Conservation (phyloP, 2,888 invertebrate genomes). For the Drosophila prolongata region DNA sequence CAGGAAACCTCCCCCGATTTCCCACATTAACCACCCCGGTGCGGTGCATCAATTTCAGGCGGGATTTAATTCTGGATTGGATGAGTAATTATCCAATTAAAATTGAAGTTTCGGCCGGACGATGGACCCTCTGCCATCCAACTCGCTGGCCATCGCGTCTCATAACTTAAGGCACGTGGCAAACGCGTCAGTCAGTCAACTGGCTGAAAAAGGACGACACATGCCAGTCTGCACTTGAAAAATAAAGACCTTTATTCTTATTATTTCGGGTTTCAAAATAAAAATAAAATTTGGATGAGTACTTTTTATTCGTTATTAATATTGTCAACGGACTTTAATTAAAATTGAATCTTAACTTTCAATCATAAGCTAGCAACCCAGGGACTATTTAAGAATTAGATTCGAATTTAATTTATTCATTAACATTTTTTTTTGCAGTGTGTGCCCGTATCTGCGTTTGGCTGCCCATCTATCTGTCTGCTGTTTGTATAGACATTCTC, state of each 20-base stretch:
- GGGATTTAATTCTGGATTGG: constrained; percentile 57
- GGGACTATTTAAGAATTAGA: neutral
- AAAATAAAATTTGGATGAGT: too few relatives aligned
- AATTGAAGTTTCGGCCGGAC: constrained; percentile 47
- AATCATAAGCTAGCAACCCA: too few relatives aligned
- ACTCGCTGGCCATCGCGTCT: constrained; percentile 14
- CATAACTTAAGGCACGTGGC: constrained; percentile 55
- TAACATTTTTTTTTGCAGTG: constrained; percentile 3
- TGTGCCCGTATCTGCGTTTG: constrained; percentile 23
- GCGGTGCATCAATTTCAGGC: constrained; percentile 53
- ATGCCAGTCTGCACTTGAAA: too few relatives aligned
- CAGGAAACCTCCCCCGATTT: constrained; percentile 1
- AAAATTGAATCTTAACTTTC: too few relatives aligned
- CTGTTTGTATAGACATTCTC: constrained; percentile 75
- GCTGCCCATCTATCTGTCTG: constrained; percentile 24
- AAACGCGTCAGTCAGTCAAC: constrained; percentile 37
- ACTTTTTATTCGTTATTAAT: too few relatives aligned
- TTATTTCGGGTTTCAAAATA: too few relatives aligned
- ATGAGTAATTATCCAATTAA: constrained; percentile 79
- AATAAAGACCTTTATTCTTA: too few relatives aligned
- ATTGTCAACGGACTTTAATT: too few relatives aligned
- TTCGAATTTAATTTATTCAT: neutral
- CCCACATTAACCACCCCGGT: constrained; percentile 14
- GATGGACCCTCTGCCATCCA: constrained; percentile 10
- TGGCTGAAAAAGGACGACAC: constrained; percentile 18